Evolutionary conservation across 2,888 invertebrate genomes (phyloP).

Genomic region (Autographa gamma): DNA sequence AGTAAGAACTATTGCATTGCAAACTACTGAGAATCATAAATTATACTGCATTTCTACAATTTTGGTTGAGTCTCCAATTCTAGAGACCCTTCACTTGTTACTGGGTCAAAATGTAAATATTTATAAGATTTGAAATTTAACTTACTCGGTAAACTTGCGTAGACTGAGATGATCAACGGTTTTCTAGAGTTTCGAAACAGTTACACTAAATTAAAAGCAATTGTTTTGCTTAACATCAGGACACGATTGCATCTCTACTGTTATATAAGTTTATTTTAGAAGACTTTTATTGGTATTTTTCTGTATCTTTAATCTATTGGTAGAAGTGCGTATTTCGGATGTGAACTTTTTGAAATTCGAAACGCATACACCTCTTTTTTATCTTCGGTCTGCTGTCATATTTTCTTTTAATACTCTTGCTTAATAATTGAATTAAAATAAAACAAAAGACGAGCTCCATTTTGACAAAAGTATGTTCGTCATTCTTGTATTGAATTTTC

Average conservation of each 20-base stretch:
- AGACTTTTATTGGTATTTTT: too few relatives aligned
- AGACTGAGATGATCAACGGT: slow-evolving; percentile 3
- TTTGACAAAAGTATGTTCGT: neutral
- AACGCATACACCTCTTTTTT: too few relatives aligned
- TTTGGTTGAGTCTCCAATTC: neutral
- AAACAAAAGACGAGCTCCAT: neutral
- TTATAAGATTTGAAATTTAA: slow-evolving; percentile 7
- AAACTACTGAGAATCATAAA: neutral
- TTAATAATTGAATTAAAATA: too few relatives aligned
- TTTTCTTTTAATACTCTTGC: too few relatives aligned
- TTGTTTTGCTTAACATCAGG: neutral
- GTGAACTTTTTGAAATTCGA: too few relatives aligned
- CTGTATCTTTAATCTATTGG: too few relatives aligned
- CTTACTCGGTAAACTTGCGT: neutral
- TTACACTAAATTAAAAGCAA: neutral
- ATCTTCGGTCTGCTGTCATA: too few relatives aligned
- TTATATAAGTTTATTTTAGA: too few relatives aligned
- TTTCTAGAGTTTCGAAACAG: too few relatives aligned
- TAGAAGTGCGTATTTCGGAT: too few relatives aligned
- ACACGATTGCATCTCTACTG: too few relatives aligned
- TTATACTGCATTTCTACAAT: neutral
- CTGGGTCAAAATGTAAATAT: slow-evolving; percentile 5
- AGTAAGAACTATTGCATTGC: neutral
- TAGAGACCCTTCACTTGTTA: slow-evolving; percentile 5
- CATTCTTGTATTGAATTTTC: slow-evolving; percentile 5